Evolutionary conservation across 2,797 vertebrate species (phyloP).

Genomic region (Galago senegalensis): DNA sequence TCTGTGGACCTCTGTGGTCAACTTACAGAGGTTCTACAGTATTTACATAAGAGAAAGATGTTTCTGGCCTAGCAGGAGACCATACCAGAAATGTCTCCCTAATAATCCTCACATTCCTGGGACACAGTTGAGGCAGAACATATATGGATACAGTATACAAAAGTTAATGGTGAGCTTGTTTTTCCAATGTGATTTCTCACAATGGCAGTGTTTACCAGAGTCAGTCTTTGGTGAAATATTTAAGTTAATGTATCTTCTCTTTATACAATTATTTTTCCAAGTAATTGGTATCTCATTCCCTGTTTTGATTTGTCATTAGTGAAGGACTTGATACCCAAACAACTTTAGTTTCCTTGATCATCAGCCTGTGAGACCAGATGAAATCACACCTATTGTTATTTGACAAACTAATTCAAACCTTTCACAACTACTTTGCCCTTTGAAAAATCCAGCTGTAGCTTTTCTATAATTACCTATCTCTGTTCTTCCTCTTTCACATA

Average conservation of each 20-base stretch:
- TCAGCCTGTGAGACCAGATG: neutral
- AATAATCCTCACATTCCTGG: neutral
- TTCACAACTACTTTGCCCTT: neutral
- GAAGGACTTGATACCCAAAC: neutral
- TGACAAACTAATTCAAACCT: neutral
- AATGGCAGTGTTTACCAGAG: neutral
- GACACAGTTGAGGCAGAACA: neutral
- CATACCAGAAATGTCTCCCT: neutral
- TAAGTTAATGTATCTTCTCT: neutral
- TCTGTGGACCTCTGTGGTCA: too few species aligned
- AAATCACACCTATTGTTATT: neutral
- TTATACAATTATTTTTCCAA: neutral
- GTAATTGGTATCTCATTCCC: neutral
- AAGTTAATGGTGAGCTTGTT: neutral
- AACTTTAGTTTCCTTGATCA: neutral
- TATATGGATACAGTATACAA: too few species aligned
- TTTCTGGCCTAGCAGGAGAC: neutral
- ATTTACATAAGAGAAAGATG: neutral
- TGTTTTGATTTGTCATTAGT: slow-evolving; percentile 14
- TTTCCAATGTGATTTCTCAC: neutral
- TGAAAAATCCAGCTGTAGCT: neutral
- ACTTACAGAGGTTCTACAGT: too few species aligned
- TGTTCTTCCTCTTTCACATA: neutral
- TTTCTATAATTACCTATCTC: neutral
- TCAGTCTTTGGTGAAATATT: neutral